These are phyloP conservation scores for Berghia stephanieae DNA, from an alignment of 1,140 invertebrate genomes.

Conservation along the genomic window DNA sequence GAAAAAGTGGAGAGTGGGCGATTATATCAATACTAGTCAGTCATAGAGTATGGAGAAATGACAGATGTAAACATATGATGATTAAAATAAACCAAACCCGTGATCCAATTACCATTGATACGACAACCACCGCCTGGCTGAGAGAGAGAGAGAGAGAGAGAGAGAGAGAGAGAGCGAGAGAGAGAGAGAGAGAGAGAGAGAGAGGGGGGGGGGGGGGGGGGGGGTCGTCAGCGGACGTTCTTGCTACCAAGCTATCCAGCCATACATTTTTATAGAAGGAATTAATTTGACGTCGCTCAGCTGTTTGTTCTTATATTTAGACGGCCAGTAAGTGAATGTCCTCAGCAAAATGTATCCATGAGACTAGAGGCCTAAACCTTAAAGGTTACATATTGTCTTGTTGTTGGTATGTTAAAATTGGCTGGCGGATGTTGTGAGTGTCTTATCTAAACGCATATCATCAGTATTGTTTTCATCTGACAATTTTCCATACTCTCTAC, in stretches of 20 bases:
- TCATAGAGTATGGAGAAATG: too few species aligned
- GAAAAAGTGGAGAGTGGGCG: too few species aligned
- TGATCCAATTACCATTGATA: neutral
- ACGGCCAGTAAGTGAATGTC: too few species aligned
- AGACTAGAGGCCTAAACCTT: too few species aligned
- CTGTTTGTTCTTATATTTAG: neutral
- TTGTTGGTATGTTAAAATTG: neutral
- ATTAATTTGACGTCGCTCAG: neutral
- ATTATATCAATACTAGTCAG: too few species aligned
- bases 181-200: constrained; percentile 16
- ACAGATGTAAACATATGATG: too few species aligned
- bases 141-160: constrained; percentile 8
- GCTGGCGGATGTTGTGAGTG: too few species aligned
- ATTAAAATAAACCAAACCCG: too few species aligned
- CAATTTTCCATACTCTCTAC: too few species aligned
- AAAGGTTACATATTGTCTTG: too few species aligned
- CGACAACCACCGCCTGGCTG: too few species aligned
- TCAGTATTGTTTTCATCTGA: neutral
- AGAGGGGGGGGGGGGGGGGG: neutral
- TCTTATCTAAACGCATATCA: neutral
- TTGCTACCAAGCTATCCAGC: too few species aligned
- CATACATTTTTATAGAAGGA: neutral
- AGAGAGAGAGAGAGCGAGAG: constrained; percentile 17
- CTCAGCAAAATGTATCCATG: neutral
- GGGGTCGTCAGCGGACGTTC: neutral